Percentiles rank a stretch among this genome's conserved stretches.
Conservation (phyloP, 1,140 invertebrate genomes). For the Leptestheria dahalacensis region DNA sequence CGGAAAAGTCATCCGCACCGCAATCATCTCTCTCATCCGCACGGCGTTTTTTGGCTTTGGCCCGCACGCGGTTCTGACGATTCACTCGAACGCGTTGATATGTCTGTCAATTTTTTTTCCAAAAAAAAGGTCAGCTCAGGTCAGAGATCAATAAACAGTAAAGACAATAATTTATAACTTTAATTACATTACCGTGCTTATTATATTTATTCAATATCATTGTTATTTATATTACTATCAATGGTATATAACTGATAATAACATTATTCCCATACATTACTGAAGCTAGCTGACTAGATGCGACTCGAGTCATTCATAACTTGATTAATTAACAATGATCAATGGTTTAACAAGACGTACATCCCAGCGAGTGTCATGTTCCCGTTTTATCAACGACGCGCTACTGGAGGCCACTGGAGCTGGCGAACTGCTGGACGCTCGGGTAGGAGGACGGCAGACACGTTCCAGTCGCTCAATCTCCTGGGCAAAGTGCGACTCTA, state of each 20-base stretch:
- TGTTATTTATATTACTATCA: background rate
- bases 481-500: slow-evolving; percentile 54
- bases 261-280: no score
- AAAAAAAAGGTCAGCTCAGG: no score
- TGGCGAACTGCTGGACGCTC: slow-evolving; percentile 26
- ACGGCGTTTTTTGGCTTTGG: slow-evolving; percentile 49
- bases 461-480: slow-evolving; percentile 52
- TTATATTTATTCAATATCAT: background rate
- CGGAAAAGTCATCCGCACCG: slow-evolving; percentile 17
- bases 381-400: slow-evolving; percentile 36
- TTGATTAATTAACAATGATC: no score
- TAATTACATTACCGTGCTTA: background rate
- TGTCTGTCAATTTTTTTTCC: no score
- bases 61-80: slow-evolving; percentile 48
- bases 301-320: no score
- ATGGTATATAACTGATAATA: background rate
- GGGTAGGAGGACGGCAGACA: slow-evolving; percentile 17
- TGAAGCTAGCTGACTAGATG: no score
- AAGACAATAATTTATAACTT: background rate
- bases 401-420: slow-evolving; percentile 34
- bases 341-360: no score
- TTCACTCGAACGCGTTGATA: slow-evolving; percentile 68
- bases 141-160: no score
- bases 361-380: slow-evolving; percentile 60
- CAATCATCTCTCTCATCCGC: slow-evolving; percentile 31